phyloP scores from a whole-genome alignment of 2,888 invertebrate species.

The Synergus laeviventris region DNA sequence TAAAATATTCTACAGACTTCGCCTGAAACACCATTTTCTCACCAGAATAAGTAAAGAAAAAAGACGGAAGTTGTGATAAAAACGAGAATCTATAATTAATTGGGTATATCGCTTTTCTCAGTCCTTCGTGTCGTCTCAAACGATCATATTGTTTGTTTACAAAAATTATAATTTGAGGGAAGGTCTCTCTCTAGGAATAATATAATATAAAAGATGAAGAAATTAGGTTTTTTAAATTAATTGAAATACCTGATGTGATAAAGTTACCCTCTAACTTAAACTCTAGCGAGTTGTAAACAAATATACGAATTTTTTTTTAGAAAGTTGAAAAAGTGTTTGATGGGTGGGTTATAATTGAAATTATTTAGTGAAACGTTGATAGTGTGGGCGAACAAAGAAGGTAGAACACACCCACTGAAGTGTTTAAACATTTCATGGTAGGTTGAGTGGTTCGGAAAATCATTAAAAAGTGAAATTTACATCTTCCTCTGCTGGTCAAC shows the following conservation, averaged over 20 bases:
- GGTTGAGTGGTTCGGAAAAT: constrained; percentile 26
- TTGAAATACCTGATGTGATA: not conserved
- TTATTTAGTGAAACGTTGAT: constrained; percentile 13
- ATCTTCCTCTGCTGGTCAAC: not conserved
- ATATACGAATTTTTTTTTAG: not conserved
- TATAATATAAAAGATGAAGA: too few species aligned
- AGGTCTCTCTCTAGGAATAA: not conserved
- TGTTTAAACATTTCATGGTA: constrained; percentile 36
- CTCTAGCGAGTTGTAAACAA: not conserved
- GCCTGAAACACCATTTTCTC: constrained; percentile 7
- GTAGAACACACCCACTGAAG: constrained; percentile 25
- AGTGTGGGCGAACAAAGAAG: constrained; percentile 21
- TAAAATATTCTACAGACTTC: constrained; percentile 43
- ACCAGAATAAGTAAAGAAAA: not conserved
- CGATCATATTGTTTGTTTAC: not conserved
- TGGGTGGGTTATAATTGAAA: not conserved
- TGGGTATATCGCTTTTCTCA: not conserved
- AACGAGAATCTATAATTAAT: constrained; percentile 20
- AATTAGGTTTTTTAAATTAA: not conserved
- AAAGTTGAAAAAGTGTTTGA: not conserved
- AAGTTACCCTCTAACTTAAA: not conserved
- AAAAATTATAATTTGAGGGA: not conserved
- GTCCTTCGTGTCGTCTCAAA: not conserved
- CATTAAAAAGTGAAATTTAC: constrained; percentile 16
- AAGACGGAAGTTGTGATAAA: not conserved